Evolutionary conservation across 2,113 vertebrate species (phyloP).

Genomic region (Heterocephalus glaber): DNA sequence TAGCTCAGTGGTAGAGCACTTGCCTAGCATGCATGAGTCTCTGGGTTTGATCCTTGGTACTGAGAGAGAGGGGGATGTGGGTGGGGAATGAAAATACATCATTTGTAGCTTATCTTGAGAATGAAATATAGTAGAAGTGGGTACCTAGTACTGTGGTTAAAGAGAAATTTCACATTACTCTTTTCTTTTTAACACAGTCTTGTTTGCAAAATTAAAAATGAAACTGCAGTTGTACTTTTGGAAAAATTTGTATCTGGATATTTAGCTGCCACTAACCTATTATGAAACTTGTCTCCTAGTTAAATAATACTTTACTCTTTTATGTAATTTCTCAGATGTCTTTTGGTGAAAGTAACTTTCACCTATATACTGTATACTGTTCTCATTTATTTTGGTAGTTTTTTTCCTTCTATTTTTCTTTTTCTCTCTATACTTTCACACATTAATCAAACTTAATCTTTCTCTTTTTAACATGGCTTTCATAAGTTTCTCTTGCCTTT

Average conservation of each 20-base stretch:
- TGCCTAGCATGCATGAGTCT: neutral
- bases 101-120: slow-evolving; percentile 46
- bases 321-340: slow-evolving; percentile 11
- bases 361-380: neutral
- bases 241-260: slow-evolving; percentile 41
- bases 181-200: slow-evolving; percentile 25
- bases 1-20: neutral
- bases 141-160: neutral
- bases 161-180: neutral
- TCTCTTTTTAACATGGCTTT: neutral
- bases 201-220: slow-evolving; percentile 49
- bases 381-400: neutral
- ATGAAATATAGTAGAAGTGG: neutral
- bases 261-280: slow-evolving; percentile 10
- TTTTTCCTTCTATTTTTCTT: neutral
- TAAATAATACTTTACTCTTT: neutral
- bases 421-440: neutral
- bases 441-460: neutral
- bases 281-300: slow-evolving; percentile 43
- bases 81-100: neutral
- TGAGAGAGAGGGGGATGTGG: neutral
- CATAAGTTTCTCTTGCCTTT: slow-evolving; percentile 15
- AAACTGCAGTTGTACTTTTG: slow-evolving; percentile 27
- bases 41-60: neutral
- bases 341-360: slow-evolving; percentile 4